Evolutionary conservation across 2,797 vertebrate species (phyloP), one percentile per base, ranked within the genome.

Genomic region (Acipenser oxyrinchus): DNA sequence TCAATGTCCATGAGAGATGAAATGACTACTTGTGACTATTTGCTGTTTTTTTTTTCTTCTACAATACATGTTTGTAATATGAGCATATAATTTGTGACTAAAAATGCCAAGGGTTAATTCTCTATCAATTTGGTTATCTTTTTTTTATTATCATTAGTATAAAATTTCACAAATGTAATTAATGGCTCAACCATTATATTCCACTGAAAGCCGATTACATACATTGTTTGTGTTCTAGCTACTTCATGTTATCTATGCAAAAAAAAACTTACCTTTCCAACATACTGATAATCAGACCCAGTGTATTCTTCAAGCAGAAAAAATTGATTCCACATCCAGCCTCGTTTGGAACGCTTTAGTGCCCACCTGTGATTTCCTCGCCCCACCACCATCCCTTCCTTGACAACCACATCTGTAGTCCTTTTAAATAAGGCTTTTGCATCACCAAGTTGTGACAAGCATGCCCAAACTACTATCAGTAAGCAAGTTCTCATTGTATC

Each of bases 301-400:
- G 89, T 95, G 78, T 96, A 97, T 71, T 97, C 95, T 81, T 97
- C 95, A 88, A 98, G 75, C 72, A 98, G 82, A 81, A 96, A 98
- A 88, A 98, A 97, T 77, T 98, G 94, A 86, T 98, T 98, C 95
- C 95, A 98, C 95, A 96, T 97, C 95, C 95, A 98, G 12, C 95
- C 95, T 68, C 95, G 90, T 79, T 97, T 97, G 64, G 92, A 93
- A 71, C 95, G 92, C 71, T 79, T 87, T 63, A 93, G 84, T 11
- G 91, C 88, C 77, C 73, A 78, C 23, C 85, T 88, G 66, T 85
- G 89, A 74, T 78, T 87, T 71, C 88, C 88, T 75, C 86, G 83
- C 68, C 89, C 79, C 13, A 74, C 82, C 87, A 72, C 70, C 79
- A 81, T 74, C 77, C 67, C 63, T 74, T 83, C 68, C 69, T 80